Conservation (phyloP, 2,797 vertebrate genomes). For the Gallinago solitaria region DNA sequence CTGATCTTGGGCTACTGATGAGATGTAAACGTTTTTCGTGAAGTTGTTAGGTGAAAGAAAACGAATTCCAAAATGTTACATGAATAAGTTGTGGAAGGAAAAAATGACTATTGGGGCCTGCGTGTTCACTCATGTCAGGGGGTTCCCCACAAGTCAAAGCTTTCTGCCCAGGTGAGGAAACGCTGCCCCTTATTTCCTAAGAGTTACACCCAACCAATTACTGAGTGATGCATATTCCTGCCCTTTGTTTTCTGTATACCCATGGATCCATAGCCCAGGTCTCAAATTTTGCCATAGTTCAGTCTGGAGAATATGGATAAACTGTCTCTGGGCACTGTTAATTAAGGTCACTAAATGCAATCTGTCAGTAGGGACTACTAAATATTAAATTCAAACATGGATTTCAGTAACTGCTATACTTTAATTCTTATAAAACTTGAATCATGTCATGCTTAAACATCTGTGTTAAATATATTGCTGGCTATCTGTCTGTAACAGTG, state of each 20-base stretch:
- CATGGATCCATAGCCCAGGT: not conserved
- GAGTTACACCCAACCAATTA: not conserved
- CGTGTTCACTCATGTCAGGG: not conserved
- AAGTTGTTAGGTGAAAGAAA: not conserved
- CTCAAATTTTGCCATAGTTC: not conserved
- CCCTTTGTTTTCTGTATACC: not conserved
- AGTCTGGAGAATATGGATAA: not conserved
- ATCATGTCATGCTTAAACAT: not conserved
- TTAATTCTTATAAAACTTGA: constrained; percentile 15
- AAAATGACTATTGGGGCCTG: not conserved
- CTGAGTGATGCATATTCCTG: not conserved
- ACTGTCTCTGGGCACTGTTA: constrained; percentile 25
- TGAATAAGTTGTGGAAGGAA: not conserved
- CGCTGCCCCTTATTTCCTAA: rapidly evolving
- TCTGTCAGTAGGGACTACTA: constrained; percentile 34
- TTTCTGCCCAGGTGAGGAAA: not conserved
- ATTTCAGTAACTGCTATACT: not conserved
- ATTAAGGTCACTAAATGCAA: constrained; percentile 64
- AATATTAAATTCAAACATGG: constrained; percentile 30
- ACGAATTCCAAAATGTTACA: not conserved
- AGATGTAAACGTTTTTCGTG: not conserved
- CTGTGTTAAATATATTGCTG: not conserved
- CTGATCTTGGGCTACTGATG: not conserved
- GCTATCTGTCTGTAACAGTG: not conserved
- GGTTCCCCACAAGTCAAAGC: not conserved